A percentile compares a stretch with the other conserved stretches of the same genome.
Conservation (phyloP, 2,113 vertebrate genomes). For the Syrmaticus mikado region DNA sequence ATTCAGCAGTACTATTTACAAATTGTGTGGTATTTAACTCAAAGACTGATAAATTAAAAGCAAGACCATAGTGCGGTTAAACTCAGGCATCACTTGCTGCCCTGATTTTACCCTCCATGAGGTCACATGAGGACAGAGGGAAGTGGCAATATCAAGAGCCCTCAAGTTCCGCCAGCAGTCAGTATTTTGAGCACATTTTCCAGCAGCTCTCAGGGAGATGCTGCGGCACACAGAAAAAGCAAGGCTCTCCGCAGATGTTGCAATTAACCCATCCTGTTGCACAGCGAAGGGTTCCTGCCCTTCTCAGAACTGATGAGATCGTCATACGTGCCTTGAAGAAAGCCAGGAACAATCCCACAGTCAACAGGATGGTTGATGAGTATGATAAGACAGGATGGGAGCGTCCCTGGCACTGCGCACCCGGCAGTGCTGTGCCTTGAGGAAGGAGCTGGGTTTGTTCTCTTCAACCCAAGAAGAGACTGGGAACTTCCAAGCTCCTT, state of each 20-base stretch:
- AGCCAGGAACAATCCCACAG: slow-evolving; percentile 13
- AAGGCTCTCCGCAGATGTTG: slow-evolving; percentile 42
- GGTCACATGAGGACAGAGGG: background rate
- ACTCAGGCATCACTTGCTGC: background rate
- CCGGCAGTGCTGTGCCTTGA: background rate
- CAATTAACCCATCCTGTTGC: slow-evolving; percentile 46
- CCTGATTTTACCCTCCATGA: slow-evolving; percentile 31
- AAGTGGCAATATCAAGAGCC: background rate
- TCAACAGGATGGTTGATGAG: slow-evolving; percentile 66
- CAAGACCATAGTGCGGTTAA: background rate
- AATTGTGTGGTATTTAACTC: background rate
- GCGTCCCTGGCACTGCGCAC: slow-evolving; percentile 12
- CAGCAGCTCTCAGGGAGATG: slow-evolving; percentile 15
- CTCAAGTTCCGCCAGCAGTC: background rate
- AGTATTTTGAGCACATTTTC: background rate
- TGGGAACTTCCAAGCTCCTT: background rate
- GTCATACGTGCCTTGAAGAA: slow-evolving; percentile 17
- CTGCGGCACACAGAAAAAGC: slow-evolving; percentile 44
- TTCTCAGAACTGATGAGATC: slow-evolving; percentile 16
- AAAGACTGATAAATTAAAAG: background rate
- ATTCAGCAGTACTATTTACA: background rate
- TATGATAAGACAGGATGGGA: slow-evolving; percentile 69
- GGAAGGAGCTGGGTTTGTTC: background rate
- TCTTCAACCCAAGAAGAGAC: background rate
- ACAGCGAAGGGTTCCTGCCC: background rate